These are phyloP conservation scores for Parelbella ahira DNA, from an alignment of 2,888 invertebrate species.

Conservation along the genomic window DNA sequence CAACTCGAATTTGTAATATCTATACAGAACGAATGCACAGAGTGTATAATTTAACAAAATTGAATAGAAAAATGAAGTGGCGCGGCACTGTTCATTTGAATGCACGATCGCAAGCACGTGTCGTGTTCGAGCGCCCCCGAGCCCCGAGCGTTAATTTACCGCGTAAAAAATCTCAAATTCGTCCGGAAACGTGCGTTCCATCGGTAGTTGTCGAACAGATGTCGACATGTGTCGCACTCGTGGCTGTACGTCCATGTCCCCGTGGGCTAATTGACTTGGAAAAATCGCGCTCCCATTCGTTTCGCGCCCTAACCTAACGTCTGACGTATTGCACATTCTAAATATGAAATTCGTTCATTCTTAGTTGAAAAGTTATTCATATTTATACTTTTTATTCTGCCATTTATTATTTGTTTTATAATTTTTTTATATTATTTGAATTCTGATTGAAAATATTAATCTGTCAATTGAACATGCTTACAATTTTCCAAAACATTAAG, in stretches of 20 bases:
- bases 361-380: conserved; percentile 26
- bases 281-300: conserved; percentile 42
- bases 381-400: neutral
- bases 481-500: no score
- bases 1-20: no score
- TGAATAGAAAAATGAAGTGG: conserved; percentile 18
- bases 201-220: conserved; percentile 72
- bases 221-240: conserved; percentile 69
- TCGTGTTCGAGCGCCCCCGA: conserved; percentile 42
- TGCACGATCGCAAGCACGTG: conserved; percentile 37
- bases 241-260: conserved; percentile 42
- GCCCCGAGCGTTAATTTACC: conserved; percentile 59
- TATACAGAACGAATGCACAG: no score
- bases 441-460: no score
- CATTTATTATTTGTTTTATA: no score
- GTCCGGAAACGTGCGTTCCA: conserved; percentile 69
- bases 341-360: conserved; percentile 26
- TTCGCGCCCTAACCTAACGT: conserved; percentile 22
- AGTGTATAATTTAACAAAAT: no score
- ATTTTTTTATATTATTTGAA: no score
- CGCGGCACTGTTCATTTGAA: conserved; percentile 33
- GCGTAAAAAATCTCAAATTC: conserved; percentile 59
- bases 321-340: conserved; percentile 28
- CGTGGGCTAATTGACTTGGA: conserved; percentile 69
- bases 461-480: no score